A percentile compares a stretch with the other conserved stretches of the same genome.
These are phyloP conservation scores for Sternarchorhynchus goeldii DNA, from an alignment of 2,797 vertebrate species.

Conservation along the genomic window DNA sequence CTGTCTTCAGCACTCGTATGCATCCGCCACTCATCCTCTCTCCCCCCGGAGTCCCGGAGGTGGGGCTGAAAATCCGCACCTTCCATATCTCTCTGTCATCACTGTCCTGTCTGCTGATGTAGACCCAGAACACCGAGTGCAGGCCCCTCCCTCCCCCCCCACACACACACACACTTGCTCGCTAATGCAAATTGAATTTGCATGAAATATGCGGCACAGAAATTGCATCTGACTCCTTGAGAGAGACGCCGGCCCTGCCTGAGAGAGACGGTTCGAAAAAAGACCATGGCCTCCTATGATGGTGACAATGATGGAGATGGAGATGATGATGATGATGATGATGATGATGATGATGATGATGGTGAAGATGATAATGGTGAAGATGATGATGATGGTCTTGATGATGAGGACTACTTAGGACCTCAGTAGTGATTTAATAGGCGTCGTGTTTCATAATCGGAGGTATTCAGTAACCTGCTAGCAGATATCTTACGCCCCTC, in stretches of 20 bases:
- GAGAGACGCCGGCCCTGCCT: constrained; percentile 76
- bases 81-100: no score
- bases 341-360: constrained; percentile 70
- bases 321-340: constrained; percentile 74
- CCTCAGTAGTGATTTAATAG: constrained; percentile 22
- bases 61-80: no score
- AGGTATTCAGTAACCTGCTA: constrained; percentile 14
- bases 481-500: constrained; percentile 13
- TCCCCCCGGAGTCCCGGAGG: no score
- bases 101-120: no score
- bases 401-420: constrained; percentile 11
- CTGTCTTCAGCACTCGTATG: no score
- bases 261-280: constrained; percentile 72
- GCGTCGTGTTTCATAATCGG: constrained; percentile 1
- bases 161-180: constrained; percentile 54
- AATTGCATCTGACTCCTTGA: constrained; percentile 80
- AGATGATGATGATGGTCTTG: no score
- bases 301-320: constrained; percentile 75
- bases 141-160: no score
- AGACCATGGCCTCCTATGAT: constrained; percentile 69
- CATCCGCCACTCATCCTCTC: no score
- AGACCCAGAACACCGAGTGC: no score
- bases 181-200: constrained; percentile 81
- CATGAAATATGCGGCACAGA: constrained; percentile 80
- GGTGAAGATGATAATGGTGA: constrained; percentile 6